Percentiles rank a stretch among this genome's conserved stretches.
Evolutionary conservation across 2,797 vertebrate genomes (phyloP).

Genomic region (Anguilla pacifica): DNA sequence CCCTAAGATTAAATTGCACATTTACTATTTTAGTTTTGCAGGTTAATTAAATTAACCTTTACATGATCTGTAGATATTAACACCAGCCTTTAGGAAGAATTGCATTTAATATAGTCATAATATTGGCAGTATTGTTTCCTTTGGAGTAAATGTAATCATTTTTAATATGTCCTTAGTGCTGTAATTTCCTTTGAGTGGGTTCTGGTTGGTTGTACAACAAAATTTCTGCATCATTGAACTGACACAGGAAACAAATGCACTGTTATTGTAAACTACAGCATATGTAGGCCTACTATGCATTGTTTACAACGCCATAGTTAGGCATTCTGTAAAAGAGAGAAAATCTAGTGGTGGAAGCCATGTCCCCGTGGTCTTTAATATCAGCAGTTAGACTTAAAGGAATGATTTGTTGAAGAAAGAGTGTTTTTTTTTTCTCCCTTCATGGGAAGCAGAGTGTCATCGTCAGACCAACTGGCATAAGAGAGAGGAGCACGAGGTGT

Average conservation of each 20-base stretch:
- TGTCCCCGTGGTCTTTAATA: neutral
- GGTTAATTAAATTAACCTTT: neutral
- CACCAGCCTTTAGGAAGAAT: neutral
- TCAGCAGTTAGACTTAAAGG: neutral
- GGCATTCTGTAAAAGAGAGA: neutral
- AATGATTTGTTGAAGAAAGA: neutral
- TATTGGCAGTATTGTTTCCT: neutral
- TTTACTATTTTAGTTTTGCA: neutral
- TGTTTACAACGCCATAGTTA: neutral
- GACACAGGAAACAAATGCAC: neutral
- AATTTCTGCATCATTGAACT: neutral
- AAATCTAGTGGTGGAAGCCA: neutral
- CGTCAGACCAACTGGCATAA: neutral
- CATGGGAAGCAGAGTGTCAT: neutral
- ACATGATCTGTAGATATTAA: neutral
- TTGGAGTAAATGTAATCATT: neutral
- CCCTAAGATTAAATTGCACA: neutral
- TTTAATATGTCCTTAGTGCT: neutral
- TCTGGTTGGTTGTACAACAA: neutral
- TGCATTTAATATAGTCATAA: neutral
- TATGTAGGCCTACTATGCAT: neutral
- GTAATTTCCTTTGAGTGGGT: neutral
- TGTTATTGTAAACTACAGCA: neutral
- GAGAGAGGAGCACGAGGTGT: neutral
- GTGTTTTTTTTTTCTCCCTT: neutral